These are phyloP conservation scores for Probosciger aterrimus DNA, from an alignment of 2,113 vertebrate species.

Conservation along the genomic window DNA sequence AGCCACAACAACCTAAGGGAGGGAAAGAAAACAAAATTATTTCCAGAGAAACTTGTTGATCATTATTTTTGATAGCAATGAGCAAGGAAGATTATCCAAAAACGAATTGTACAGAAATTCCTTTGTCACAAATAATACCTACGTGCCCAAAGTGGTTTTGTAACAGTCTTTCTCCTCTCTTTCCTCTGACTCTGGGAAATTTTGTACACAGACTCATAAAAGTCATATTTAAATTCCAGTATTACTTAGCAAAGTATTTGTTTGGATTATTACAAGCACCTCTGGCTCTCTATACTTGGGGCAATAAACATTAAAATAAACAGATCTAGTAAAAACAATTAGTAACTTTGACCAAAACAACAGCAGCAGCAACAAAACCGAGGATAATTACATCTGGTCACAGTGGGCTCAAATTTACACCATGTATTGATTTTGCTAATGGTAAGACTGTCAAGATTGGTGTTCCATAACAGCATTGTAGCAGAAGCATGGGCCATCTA, in stretches of 20 bases:
- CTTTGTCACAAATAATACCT: not conserved
- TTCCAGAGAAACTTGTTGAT: not conserved
- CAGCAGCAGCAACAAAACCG: not conserved
- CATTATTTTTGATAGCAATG: not conserved
- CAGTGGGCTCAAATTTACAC: not conserved
- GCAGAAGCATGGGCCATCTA: not conserved
- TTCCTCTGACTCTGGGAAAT: not conserved
- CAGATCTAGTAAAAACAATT: not conserved
- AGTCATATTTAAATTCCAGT: not conserved
- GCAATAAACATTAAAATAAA: not conserved
- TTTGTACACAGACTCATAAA: not conserved
- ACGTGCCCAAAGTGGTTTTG: not conserved
- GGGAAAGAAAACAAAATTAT: not conserved
- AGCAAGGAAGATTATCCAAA: not conserved
- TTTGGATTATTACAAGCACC: not conserved
- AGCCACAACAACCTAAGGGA: conserved; percentile 86
- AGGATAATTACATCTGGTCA: not conserved
- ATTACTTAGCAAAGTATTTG: not conserved
- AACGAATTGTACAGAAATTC: not conserved
- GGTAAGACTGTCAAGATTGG: not conserved
- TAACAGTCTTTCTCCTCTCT: not conserved
- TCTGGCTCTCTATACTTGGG: not conserved
- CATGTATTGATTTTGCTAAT: not conserved
- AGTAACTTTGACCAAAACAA: not conserved
- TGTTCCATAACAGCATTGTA: not conserved